Evolutionary conservation across 1,140 invertebrate species (phyloP), one percentile per base, ranked within the genome.

Genomic region (Euglossa dilemma): DNA sequence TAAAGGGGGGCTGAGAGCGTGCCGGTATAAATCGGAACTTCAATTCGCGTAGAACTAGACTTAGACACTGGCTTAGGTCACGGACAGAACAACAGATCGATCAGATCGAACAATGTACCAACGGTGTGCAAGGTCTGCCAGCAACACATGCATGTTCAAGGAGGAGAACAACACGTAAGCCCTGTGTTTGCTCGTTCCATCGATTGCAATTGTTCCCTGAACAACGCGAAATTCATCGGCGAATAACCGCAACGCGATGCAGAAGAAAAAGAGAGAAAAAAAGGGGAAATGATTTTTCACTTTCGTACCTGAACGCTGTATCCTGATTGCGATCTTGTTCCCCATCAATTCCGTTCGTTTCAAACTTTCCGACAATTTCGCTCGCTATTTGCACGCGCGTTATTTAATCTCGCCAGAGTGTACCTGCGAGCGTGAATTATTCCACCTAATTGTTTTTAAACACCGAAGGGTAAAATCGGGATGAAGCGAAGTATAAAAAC

Each of bases 51-150:
- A 67, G 50, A 66, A 57, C 18, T 67, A 67, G 72, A 81, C 61
- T 81, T 54, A 36, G 52, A 75, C 28, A 59, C 1, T 11, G 0
- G 47, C 52, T 81, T 88, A 89, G 88, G 88, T 88, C 87, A 86
- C 79, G 86, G 80, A 85, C 83, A 86, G 69, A 73, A 70, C 71
- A 63, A 76, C 71, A 81, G 74, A 84, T 89, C 85, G 89, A 90
- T 89, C 64, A 57, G 59, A 89, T 89, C 83, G 73, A 80, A 63
- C 79, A 67, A 56, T 80, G 43, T 79, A 63, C 56, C 75, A 76
- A 72, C 73, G 23, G 72, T 72, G 79, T 73, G 81, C 50, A 71
- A 76, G 77, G 54, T 59, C 69, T 57, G 45, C 54, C 75, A 23
- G 36, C 8, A 57, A 28, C 18, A 45, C 43, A 54, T 36, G 20